Base-by-base conservation (phyloP, 2,888 invertebrate genomes). In the Pristionchus arcanus region DNA sequence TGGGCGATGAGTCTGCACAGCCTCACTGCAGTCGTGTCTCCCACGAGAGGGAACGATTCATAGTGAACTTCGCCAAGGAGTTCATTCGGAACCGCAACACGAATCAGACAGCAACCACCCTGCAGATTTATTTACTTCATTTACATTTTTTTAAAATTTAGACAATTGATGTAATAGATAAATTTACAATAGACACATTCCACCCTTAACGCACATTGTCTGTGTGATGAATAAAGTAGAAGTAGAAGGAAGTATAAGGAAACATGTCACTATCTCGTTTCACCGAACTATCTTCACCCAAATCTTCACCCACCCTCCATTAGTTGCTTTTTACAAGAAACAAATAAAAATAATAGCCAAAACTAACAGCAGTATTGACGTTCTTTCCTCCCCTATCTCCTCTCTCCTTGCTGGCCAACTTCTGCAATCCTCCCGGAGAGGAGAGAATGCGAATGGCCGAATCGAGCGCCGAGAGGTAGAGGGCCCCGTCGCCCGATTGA, bases 51-150 rank as follows among this genome's bases (percentile, higher is more conserved):
- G 66, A 89, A 89, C 0, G 89, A 81, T n/a, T 98, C 97, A 90
- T 97, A 95, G 92, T 97, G 97, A 94, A 98, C 97, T 53, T 97
- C 97, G 89, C 98, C 98, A 94, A 97, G 97, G 94, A 97, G 96
- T 96, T 98, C 98, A 96, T 98, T 98, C 25, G 98, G 98, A 91
- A 98, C 97, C 92, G 98, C 97, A 91, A 98, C 97, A 94, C 97
- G 97, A 92, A 98, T 96, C 91, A 98, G 97, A 31, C 90, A 92
- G 87, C 74, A 53, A n/a, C 55, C 87, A 34, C 71, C 55, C 89
- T 81, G 37, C n/a, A 77, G 49, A 63, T 25, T 59, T 59, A 25
- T 25, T 63, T 11, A 63, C 63, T 63, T n/a, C n/a, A n/a, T n/a
- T n/a, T n/a, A n/a, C n/a, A n/a, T n/a, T n/a, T n/a, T n/a, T n/a